phyloP scores from a whole-genome alignment of 2,113 vertebrate genomes.

The Ammospiza nelsoni region DNA sequence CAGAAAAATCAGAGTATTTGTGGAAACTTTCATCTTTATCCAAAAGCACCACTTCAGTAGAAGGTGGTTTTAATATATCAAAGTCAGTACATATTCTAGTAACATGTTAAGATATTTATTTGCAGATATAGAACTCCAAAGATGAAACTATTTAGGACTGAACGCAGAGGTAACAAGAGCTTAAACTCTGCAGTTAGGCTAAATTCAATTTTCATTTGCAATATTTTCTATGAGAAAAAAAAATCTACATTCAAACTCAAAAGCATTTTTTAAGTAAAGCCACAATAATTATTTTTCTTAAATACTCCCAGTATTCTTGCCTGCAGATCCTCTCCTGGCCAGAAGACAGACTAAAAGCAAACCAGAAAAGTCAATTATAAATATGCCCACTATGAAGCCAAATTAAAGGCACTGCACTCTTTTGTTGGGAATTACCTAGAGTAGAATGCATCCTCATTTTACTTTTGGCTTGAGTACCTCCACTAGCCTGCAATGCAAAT shows the following conservation, averaged over 20 bases:
- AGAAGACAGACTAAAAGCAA: conserved; percentile 45
- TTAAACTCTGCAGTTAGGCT: background rate
- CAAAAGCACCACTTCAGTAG: background rate
- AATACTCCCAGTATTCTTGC: conserved; percentile 50
- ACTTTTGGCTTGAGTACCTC: conserved; percentile 37
- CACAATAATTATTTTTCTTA: conserved; percentile 23
- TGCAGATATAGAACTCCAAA: background rate
- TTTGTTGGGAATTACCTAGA: background rate
- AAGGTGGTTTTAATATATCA: background rate
- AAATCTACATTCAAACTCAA: conserved; percentile 49
- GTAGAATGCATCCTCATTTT: background rate
- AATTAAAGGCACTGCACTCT: conserved; percentile 24
- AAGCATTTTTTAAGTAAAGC: conserved; percentile 65
- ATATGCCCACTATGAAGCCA: conserved; percentile 32
- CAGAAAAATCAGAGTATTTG: background rate
- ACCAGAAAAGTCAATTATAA: conserved; percentile 50
- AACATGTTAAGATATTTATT: background rate
- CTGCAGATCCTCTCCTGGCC: conserved; percentile 66
- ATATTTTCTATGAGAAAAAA: background rate
- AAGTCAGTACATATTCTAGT: background rate
- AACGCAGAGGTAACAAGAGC: background rate
- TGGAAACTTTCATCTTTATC: background rate
- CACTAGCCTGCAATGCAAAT: conserved; percentile 39
- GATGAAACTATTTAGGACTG: conserved; percentile 2
- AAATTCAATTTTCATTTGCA: background rate